Conservation (phyloP, 2,797 vertebrate species). For the Sebastes itinus region DNA sequence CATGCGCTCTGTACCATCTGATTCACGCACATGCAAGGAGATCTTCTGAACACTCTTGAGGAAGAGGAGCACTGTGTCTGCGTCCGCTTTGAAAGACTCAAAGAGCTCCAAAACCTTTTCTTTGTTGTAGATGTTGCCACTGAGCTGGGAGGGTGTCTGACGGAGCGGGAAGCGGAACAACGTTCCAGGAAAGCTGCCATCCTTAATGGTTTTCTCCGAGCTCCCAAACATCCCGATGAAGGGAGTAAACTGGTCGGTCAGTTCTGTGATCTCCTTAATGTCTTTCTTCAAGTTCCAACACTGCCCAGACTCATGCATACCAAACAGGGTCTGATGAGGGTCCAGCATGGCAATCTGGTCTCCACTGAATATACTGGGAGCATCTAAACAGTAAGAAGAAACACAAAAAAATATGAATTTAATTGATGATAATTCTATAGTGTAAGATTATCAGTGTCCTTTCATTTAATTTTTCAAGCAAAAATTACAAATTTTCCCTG, state of each 20-base stretch:
- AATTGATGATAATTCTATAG: not conserved
- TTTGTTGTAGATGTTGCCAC: constrained; percentile 94
- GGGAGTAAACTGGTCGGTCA: constrained; percentile 94
- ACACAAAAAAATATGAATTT: not conserved
- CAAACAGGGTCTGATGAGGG: constrained; percentile 97
- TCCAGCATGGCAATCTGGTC: constrained; percentile 98
- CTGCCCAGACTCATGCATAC: constrained; percentile 94
- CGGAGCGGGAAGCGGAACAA: constrained; percentile 98
- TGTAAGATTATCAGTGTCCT: not conserved
- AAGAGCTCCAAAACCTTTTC: constrained; percentile 97
- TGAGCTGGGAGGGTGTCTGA: constrained; percentile 92
- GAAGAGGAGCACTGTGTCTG: constrained; percentile 95
- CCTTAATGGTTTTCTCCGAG: constrained; percentile 89
- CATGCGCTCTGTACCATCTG: constrained; percentile 90
- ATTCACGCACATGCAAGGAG: constrained; percentile 91
- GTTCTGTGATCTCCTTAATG: constrained; percentile 91
- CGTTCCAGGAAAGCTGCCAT: constrained; percentile 93
- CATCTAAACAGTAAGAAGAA: constrained; percentile 82
- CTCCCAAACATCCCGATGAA: constrained; percentile 93
- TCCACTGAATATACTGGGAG: constrained; percentile 98
- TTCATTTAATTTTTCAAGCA: not conserved
- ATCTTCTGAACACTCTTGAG: constrained; percentile 94
- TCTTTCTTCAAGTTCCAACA: constrained; percentile 98
- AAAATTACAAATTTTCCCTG: not conserved
- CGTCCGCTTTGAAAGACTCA: constrained; percentile 96